Percentiles rank a stretch among this genome's conserved stretches.
Evolutionary conservation across 2,113 vertebrate species (phyloP).

Genomic region (Equus przewalskii): DNA sequence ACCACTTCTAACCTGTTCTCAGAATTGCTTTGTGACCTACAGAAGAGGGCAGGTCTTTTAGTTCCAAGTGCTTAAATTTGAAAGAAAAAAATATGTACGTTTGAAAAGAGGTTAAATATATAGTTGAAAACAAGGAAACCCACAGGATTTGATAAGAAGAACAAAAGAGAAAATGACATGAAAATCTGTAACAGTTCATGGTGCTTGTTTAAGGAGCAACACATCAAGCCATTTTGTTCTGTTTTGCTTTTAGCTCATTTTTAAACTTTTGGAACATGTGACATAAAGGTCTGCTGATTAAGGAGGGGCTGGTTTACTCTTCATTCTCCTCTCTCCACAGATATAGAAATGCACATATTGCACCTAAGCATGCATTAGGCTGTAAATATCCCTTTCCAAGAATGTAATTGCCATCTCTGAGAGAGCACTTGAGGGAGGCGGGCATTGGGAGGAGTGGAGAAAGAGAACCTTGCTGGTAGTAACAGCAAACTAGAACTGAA

Average conservation of each 20-base stretch:
- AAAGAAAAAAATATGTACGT: background rate
- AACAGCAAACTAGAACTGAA: background rate
- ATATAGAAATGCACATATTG: background rate
- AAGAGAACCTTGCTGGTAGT: background rate
- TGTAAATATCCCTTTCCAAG: background rate
- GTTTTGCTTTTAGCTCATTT: background rate
- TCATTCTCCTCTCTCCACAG: too few species aligned
- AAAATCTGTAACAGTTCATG: background rate
- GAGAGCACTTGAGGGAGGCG: background rate
- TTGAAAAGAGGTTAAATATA: background rate
- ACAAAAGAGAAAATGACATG: background rate
- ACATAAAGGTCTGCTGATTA: background rate
- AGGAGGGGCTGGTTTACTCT: background rate
- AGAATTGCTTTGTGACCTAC: background rate
- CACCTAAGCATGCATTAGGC: background rate
- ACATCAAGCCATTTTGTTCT: background rate
- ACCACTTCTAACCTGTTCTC: background rate
- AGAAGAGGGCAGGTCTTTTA: background rate
- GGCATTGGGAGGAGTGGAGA: background rate
- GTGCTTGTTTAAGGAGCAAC: background rate
- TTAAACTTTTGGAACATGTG: background rate
- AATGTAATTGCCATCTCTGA: background rate
- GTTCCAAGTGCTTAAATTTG: background rate
- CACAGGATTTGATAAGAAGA: background rate
- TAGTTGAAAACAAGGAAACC: background rate